These are phyloP conservation scores for Gortyna flavago DNA, from an alignment of 2,888 invertebrate genomes.

Conservation along the genomic window DNA sequence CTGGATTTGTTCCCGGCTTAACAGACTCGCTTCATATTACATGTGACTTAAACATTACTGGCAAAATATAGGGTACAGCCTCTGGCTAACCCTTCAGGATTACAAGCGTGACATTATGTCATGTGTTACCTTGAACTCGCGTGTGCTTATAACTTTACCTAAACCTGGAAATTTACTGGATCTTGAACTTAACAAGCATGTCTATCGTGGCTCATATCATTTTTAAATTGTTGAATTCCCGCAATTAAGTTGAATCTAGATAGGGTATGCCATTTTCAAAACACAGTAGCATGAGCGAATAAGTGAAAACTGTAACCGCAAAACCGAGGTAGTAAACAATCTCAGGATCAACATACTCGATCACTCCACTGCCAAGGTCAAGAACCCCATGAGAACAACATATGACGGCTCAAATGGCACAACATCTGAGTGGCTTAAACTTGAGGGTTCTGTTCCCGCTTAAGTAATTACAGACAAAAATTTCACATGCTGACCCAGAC, in stretches of 20 bases:
- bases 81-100: too few species aligned
- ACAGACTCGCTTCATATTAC: too few species aligned
- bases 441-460: too few species aligned
- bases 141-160: neutral
- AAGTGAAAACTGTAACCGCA: constrained; percentile 50
- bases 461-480: too few species aligned
- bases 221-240: neutral
- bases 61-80: too few species aligned
- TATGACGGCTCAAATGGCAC: too few species aligned
- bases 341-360: constrained; percentile 4
- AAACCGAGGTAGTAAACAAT: constrained; percentile 39
- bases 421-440: too few species aligned
- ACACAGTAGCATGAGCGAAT: neutral
- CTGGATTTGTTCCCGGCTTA: too few species aligned
- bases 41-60: too few species aligned
- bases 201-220: neutral
- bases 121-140: neutral
- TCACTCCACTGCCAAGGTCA: neutral
- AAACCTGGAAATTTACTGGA: neutral
- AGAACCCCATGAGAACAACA: too few species aligned
- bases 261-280: neutral
- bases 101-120: neutral
- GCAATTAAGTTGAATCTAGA: neutral
- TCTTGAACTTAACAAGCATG: too few species aligned
- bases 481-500: too few species aligned